phyloP scores from a whole-genome alignment of 2,797 vertebrate species.

The Chrysolophus pictus region DNA sequence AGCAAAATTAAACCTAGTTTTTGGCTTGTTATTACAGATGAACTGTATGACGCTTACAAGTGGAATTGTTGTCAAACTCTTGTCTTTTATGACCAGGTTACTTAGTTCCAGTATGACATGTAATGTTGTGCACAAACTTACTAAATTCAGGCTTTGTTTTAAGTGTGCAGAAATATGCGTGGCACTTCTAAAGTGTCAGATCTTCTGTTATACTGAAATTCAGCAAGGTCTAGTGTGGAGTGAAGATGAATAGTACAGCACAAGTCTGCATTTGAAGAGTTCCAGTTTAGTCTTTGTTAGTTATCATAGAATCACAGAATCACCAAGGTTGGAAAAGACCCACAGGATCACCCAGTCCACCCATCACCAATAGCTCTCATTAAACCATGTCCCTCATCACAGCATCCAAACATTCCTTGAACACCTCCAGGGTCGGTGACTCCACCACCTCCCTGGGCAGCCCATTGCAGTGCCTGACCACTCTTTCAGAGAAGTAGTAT shows the following conservation, averaged over 20 bases:
- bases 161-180: background rate
- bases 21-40: background rate
- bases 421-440: no score
- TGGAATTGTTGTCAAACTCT: background rate
- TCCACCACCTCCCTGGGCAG: no score
- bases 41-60: background rate
- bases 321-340: no score
- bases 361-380: no score
- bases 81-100: background rate
- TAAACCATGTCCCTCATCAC: no score
- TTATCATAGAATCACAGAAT: background rate
- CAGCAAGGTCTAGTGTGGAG: background rate
- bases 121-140: background rate
- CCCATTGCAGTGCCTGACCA: no score
- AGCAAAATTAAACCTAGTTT: background rate
- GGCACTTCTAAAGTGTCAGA: background rate
- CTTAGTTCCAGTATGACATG: background rate
- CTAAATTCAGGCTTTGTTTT: background rate
- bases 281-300: background rate
- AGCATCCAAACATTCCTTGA: no score
- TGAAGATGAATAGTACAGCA: background rate
- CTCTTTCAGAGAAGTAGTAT: no score
- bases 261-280: background rate
- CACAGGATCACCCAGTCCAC: no score
- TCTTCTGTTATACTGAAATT: background rate